Evolutionary conservation across 2,888 invertebrate species (phyloP).

Genomic region (Luperina nickerlii): DNA sequence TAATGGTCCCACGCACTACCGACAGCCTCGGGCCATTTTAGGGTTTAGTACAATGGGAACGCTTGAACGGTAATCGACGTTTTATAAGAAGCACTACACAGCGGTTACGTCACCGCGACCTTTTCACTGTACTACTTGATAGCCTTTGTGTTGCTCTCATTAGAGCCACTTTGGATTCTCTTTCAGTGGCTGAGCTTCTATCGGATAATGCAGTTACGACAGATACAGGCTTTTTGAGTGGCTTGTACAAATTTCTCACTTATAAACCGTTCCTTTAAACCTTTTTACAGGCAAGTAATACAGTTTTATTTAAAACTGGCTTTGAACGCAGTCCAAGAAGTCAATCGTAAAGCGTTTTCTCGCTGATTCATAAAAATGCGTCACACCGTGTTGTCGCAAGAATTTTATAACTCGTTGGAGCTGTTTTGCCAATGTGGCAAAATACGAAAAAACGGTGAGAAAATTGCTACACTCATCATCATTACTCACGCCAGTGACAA

Average conservation of each 20-base stretch:
- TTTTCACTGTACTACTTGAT: constrained; percentile 74
- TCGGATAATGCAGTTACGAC: constrained; percentile 66
- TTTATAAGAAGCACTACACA: constrained; percentile 81
- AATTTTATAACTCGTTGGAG: constrained; percentile 12
- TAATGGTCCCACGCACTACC: constrained; percentile 82
- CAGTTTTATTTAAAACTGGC: constrained; percentile 36
- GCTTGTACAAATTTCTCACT: constrained; percentile 53
- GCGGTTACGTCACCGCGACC: constrained; percentile 77
- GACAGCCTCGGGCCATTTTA: constrained; percentile 78
- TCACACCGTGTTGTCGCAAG: neutral
- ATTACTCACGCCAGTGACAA: constrained; percentile 58
- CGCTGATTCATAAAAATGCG: constrained; percentile 22
- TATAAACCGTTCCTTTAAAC: constrained; percentile 37
- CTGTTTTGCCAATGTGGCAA: constrained; percentile 20
- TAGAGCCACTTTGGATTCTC: constrained; percentile 79
- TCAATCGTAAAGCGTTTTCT: constrained; percentile 21
- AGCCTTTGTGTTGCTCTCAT: constrained; percentile 80
- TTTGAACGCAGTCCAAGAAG: constrained; percentile 23
- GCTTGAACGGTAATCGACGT: constrained; percentile 83
- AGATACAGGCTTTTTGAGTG: constrained; percentile 57
- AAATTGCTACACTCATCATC: constrained; percentile 59
- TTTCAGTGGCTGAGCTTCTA: constrained; percentile 68
- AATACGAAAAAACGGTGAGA: constrained; percentile 30
- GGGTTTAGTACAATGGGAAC: constrained; percentile 82
- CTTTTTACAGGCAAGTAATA: constrained; percentile 29